Evolutionary conservation across 2,113 vertebrate genomes (phyloP).

Genomic region (Pipra filicauda): DNA sequence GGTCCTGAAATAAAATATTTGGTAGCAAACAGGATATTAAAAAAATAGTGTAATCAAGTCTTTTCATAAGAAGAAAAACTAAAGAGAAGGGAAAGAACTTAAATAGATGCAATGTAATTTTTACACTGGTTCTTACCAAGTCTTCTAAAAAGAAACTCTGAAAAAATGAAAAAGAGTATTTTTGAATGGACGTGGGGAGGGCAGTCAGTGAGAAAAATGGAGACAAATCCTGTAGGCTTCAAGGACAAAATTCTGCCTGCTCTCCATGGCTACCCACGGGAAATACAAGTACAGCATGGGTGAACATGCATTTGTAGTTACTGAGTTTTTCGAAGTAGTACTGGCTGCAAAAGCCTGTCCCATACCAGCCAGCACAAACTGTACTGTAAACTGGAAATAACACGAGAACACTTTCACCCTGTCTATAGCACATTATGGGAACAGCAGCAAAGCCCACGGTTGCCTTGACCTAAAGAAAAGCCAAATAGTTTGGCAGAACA

Average conservation of each 20-base stretch:
- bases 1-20: background rate
- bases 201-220: background rate
- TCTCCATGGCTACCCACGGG: background rate
- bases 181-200: background rate
- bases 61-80: background rate
- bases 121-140: background rate
- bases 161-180: background rate
- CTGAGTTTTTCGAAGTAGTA: background rate
- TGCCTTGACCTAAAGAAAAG: constrained; percentile 69
- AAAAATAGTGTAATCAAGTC: background rate
- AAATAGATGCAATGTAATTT: background rate
- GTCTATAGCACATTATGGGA: constrained; percentile 31
- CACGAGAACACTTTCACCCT: background rate
- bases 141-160: background rate
- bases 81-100: background rate
- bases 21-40: background rate
- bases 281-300: background rate
- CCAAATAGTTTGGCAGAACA: constrained; percentile 66
- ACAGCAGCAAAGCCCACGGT: constrained; percentile 47
- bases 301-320: background rate
- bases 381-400: constrained; percentile 43
- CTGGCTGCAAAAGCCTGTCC: constrained; percentile 28
- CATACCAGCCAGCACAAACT: constrained; percentile 31
- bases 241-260: background rate
- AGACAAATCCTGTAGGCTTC: background rate